A percentile compares a stretch with the other conserved stretches of the same genome.
Evolutionary conservation across 2,888 invertebrate species (phyloP).

Genomic region (Strigamia transsilvanica): DNA sequence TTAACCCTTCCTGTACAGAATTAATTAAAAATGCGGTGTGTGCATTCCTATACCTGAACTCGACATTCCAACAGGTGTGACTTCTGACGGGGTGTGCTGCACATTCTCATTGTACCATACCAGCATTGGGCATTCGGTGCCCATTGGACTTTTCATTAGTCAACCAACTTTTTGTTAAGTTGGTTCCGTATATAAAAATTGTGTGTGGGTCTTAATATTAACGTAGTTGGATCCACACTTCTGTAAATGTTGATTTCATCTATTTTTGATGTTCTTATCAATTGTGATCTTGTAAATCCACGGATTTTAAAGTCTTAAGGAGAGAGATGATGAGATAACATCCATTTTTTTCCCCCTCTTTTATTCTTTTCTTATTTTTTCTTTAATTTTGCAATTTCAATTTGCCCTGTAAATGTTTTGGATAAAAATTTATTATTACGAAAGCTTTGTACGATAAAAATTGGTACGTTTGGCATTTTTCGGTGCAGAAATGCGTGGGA

Average conservation of each 20-base stretch:
- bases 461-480: not conserved
- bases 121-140: conserved; percentile 28
- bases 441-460: conserved; percentile 28
- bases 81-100: conserved; percentile 29
- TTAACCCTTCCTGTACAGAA: conserved; percentile 39
- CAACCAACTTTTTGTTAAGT: conserved; percentile 49
- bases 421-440: conserved; percentile 24
- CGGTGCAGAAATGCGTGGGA: not conserved
- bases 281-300: conserved; percentile 54
- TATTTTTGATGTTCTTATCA: conserved; percentile 54
- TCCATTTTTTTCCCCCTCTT: conserved; percentile 5
- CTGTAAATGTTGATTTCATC: conserved; percentile 53
- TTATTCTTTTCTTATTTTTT: not conserved
- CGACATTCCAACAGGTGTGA: conserved; percentile 40
- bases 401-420: conserved; percentile 28
- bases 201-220: conserved; percentile 31
- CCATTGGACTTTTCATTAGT: conserved; percentile 28
- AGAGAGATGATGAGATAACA: conserved; percentile 27
- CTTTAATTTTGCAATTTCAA: not conserved
- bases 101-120: conserved; percentile 51
- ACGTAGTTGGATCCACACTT: conserved; percentile 52
- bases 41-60: conserved; percentile 39
- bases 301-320: conserved; percentile 5
- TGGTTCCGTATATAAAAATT: conserved; percentile 36
- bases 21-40: conserved; percentile 41